Evolutionary conservation across 2,888 invertebrate species (phyloP).

Genomic region (Cremastobaeus sp.): DNA sequence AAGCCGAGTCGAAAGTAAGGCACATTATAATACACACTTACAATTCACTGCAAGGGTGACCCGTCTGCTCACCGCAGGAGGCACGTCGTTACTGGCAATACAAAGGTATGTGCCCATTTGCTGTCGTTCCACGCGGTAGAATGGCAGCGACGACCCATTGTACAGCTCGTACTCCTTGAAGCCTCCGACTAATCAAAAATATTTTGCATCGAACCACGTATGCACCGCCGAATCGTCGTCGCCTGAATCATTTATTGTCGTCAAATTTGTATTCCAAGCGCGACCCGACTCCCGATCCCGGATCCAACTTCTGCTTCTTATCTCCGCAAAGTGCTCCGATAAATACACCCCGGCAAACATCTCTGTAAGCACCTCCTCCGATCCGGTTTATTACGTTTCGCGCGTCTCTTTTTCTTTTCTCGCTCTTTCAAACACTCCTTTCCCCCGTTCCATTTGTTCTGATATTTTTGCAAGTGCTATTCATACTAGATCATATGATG

Average conservation of each 20-base stretch:
- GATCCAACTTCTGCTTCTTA: slow-evolving; percentile 38
- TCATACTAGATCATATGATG: too few relatives aligned
- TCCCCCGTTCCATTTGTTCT: neutral
- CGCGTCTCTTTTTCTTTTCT: neutral
- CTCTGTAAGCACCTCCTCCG: slow-evolving; percentile 33
- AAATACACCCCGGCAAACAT: slow-evolving; percentile 51
- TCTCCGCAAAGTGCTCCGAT: slow-evolving; percentile 48
- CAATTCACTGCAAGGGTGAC: slow-evolving; percentile 93
- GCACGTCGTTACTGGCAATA: slow-evolving; percentile 94
- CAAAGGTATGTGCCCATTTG: slow-evolving; percentile 96
- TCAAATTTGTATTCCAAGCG: slow-evolving; percentile 46
- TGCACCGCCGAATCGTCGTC: slow-evolving; percentile 24
- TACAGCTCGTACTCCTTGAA: slow-evolving; percentile 80
- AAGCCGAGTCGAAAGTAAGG: slow-evolving; percentile 55
- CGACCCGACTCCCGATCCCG: slow-evolving; percentile 9
- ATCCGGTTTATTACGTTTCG: slow-evolving; percentile 31
- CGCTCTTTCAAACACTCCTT: neutral
- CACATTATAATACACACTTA: slow-evolving; percentile 80
- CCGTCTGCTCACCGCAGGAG: slow-evolving; percentile 92
- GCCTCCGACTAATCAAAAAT: slow-evolving; percentile 55
- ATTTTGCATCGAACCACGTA: slow-evolving; percentile 51
- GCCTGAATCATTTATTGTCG: slow-evolving; percentile 46
- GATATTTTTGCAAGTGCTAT: too few relatives aligned
- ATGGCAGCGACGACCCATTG: slow-evolving; percentile 86
- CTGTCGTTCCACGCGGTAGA: slow-evolving; percentile 89